These are phyloP conservation scores for Galerucella pusilla DNA, from an alignment of 2,888 invertebrate genomes.

Conservation along the genomic window DNA sequence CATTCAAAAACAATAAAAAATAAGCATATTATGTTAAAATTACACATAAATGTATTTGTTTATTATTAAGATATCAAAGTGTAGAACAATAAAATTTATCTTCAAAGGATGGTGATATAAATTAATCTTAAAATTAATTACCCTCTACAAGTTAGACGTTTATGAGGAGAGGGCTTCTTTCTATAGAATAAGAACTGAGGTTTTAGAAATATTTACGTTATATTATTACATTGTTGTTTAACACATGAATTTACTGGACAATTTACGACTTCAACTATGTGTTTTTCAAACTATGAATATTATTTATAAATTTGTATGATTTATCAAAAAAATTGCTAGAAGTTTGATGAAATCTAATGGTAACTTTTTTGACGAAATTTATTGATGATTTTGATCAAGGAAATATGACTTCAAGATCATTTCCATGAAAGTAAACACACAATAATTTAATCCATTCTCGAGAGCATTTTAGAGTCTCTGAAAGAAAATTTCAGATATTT, in stretches of 20 bases:
- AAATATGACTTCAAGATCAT: too few relatives aligned
- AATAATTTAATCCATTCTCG: too few relatives aligned
- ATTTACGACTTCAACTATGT: background rate
- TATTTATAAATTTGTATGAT: too few relatives aligned
- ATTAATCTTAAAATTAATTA: conserved; percentile 25
- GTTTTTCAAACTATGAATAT: too few relatives aligned
- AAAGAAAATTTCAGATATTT: too few relatives aligned
- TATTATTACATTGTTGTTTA: conserved; percentile 5
- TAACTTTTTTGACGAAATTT: too few relatives aligned
- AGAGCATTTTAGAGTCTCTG: too few relatives aligned
- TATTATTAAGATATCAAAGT: conserved; percentile 27
- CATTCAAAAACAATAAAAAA: conserved; percentile 5
- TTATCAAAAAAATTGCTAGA: too few relatives aligned
- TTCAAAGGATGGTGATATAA: conserved; percentile 24
- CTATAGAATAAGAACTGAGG: conserved; percentile 3
- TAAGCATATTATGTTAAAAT: conserved; percentile 15
- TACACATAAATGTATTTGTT: conserved; percentile 9
- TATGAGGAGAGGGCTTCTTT: conserved; percentile 17
- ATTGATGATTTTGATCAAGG: too few relatives aligned
- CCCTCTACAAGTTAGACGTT: conserved; percentile 18
- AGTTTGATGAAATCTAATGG: too few relatives aligned
- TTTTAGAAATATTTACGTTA: background rate
- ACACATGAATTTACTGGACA: background rate
- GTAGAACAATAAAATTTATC: conserved; percentile 21
- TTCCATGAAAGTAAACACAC: too few relatives aligned